Evolutionary conservation across 2,888 invertebrate genomes (phyloP), one percentile per base, ranked within the genome.

Genomic region (Chaetogeoica ovagalla): DNA sequence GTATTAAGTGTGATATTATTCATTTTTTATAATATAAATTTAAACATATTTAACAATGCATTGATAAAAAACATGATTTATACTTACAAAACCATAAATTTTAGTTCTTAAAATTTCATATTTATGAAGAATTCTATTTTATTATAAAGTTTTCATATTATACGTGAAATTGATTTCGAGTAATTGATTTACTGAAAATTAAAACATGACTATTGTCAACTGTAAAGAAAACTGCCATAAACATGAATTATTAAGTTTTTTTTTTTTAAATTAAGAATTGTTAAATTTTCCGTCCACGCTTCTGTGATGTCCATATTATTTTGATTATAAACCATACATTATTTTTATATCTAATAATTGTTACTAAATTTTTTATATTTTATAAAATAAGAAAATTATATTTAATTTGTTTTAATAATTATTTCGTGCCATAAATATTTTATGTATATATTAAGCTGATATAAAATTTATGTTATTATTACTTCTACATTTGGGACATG

Each of bases 401-500:
- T 63, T 3, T 21, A 65, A 52, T 62, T 63, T 75, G 57, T 75
- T 75, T 57, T 55, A 57, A 66, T 55, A 57, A 66, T 57, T 43
- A 75, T 75, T 52, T 57, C 65, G 75, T 75, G 75, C 75, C 75
- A 75, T 75, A 75, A 37, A 65, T 74, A 65, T 65, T 37, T 17
- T 39, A 19, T 66, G 57, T 66, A 43, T n/a, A 23, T 69, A 37
- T 23, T 69, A 55, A 73, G 6, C 17, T 21, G 21, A 65, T 74
- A 17, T 39, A 43, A 66, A 19, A 21, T 65, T 6, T 57, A 57
- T 57, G 43, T 57, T 66, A 59, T 75, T 63, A 43, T 21, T 21
- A 43, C 21, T 66, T 43, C 19, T 48, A 21, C 23, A 43, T 66
- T 59, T 66, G 75, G 75, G 75, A 66, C 43, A 75, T 75, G 66